phyloP scores from a whole-genome alignment of 1,140 invertebrate genomes.

The Colletes latitarsis region DNA sequence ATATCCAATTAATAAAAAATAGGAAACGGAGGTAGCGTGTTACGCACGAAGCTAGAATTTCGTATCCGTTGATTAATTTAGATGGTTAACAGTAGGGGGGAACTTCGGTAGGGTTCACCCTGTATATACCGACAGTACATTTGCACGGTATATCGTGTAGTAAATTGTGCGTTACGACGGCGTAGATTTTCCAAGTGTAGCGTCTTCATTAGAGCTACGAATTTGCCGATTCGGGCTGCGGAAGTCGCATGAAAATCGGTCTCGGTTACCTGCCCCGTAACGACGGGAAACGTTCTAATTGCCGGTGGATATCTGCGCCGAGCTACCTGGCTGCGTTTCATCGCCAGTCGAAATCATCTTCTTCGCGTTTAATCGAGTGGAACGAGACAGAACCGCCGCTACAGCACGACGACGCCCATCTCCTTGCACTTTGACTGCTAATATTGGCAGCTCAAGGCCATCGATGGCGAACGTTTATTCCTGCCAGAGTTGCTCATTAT shows the following conservation, averaged over 20 bases:
- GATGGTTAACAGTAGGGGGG: neutral
- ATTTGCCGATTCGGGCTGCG: constrained; percentile 59
- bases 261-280: constrained; percentile 76
- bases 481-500: no score
- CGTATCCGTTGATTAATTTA: no score
- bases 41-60: no score
- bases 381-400: constrained; percentile 69
- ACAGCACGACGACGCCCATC: constrained; percentile 19
- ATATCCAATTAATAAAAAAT: no score
- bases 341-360: constrained; percentile 70
- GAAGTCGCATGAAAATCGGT: constrained; percentile 77
- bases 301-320: constrained; percentile 61
- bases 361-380: constrained; percentile 75
- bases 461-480: no score
- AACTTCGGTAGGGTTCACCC: neutral
- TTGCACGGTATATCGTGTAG: neutral
- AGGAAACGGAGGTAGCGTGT: no score
- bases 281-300: constrained; percentile 78
- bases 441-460: neutral
- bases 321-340: constrained; percentile 67
- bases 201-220: constrained; percentile 41
- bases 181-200: constrained; percentile 33
- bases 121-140: neutral
- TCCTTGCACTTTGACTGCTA: neutral
- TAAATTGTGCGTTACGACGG: constrained; percentile 20